A percentile compares a stretch with the other conserved stretches of the same genome.
These are phyloP conservation scores for Archegozetes longisetosus DNA, from an alignment of 1,140 invertebrate genomes.

Conservation along the genomic window DNA sequence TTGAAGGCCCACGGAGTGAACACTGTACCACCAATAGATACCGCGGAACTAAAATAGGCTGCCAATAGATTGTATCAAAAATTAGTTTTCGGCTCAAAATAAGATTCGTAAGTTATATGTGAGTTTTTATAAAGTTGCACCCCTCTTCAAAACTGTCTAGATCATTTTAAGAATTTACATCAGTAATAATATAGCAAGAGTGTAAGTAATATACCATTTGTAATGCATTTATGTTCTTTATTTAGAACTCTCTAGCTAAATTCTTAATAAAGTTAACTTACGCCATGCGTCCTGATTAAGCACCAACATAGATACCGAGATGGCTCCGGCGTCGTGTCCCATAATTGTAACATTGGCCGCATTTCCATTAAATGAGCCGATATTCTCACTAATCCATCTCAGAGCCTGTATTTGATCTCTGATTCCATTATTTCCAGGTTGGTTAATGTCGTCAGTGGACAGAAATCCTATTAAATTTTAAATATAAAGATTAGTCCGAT, in stretches of 20 bases:
- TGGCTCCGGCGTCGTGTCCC: slow-evolving; percentile 85
- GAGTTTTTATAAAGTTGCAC: no score
- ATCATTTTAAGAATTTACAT: no score
- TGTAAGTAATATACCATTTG: no score
- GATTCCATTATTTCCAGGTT: slow-evolving; percentile 80
- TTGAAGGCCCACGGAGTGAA: slow-evolving; percentile 22
- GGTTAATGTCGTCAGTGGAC: slow-evolving; percentile 66
- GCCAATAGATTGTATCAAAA: background rate
- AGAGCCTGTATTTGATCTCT: slow-evolving; percentile 86
- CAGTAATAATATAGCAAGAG: no score
- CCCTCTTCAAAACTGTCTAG: no score
- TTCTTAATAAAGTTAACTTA: no score
- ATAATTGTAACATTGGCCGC: slow-evolving; percentile 74
- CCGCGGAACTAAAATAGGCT: slow-evolving; percentile 14
- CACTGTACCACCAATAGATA: slow-evolving; percentile 19
- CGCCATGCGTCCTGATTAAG: slow-evolving; percentile 75
- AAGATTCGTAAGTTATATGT: background rate
- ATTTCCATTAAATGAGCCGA: slow-evolving; percentile 80
- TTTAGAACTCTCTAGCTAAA: background rate
- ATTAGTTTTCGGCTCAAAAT: background rate
- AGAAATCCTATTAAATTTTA: slow-evolving; percentile 47
- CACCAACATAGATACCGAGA: slow-evolving; percentile 82
- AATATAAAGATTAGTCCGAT: no score
- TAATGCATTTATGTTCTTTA: background rate
- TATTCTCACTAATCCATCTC: slow-evolving; percentile 86